phyloP scores from a whole-genome alignment of 2,113 vertebrate species.

The Lepisosteus osseus region DNA sequence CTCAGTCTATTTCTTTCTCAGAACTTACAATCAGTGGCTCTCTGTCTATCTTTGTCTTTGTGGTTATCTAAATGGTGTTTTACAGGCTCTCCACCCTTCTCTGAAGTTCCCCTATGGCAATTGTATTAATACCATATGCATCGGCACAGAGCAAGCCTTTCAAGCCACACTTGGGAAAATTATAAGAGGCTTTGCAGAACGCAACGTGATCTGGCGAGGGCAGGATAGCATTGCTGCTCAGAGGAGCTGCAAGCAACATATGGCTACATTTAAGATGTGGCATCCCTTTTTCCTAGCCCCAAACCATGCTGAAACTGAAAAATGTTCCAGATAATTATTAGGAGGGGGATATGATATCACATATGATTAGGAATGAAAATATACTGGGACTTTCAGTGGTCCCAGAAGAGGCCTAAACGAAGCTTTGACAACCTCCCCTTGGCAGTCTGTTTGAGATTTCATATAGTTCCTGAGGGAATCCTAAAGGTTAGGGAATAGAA shows the following conservation, averaged over 20 bases:
- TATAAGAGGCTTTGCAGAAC: slow-evolving; percentile 58
- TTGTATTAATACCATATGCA: slow-evolving; percentile 17
- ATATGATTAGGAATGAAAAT: slow-evolving; percentile 17
- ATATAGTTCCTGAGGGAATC: neutral
- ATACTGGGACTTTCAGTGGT: neutral
- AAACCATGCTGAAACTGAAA: slow-evolving; percentile 11
- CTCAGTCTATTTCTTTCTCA: neutral
- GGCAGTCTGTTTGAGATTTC: neutral
- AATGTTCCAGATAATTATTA: slow-evolving; percentile 23
- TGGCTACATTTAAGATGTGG: slow-evolving; percentile 45
- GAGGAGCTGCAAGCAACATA: slow-evolving; percentile 66
- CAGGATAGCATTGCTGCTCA: slow-evolving; percentile 52
- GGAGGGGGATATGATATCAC: slow-evolving; percentile 9
- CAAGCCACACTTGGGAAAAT: slow-evolving; percentile 62
- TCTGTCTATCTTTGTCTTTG: neutral
- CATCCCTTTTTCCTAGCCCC: slow-evolving; percentile 10
- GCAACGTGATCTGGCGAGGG: slow-evolving; percentile 69
- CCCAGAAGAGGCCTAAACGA: neutral
- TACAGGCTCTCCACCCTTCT: neutral
- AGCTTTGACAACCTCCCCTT: neutral
- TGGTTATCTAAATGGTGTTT: neutral
- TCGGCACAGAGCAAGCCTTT: slow-evolving; percentile 47
- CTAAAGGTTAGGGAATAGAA: neutral
- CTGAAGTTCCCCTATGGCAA: neutral
- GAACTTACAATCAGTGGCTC: neutral